Evolutionary conservation across 2,888 invertebrate species (phyloP).

Genomic region (Eupithecia tripunctaria): DNA sequence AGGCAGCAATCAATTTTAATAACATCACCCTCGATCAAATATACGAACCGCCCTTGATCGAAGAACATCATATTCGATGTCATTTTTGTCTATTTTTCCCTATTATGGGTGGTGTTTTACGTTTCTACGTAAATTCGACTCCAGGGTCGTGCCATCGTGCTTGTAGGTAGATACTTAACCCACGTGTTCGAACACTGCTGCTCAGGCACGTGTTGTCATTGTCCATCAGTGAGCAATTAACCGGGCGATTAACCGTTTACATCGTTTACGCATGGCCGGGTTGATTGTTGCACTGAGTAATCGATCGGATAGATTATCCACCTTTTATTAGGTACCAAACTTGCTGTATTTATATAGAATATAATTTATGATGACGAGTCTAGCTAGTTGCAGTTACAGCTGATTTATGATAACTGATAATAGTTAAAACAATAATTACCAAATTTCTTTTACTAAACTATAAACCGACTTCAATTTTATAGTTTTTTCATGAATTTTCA

Average conservation of each 20-base stretch:
- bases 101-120: not conserved
- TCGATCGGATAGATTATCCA: not conserved
- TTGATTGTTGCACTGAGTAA: not conserved
- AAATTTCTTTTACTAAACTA: no score
- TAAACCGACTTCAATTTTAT: no score
- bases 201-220: slow-evolving; percentile 26
- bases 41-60: no score
- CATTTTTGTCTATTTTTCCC: no score
- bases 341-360: not conserved
- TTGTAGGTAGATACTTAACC: not conserved
- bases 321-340: not conserved
- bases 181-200: slow-evolving; percentile 29
- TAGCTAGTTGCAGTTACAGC: not conserved
- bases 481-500: no score
- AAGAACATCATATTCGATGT: no score
- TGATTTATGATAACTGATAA: no score
- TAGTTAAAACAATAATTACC: not conserved
- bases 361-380: not conserved
- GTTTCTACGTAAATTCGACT: not conserved
- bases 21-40: no score
- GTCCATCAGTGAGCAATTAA: slow-evolving; percentile 28
- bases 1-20: no score
- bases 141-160: not conserved
- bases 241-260: slow-evolving; percentile 21
- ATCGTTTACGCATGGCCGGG: slow-evolving; percentile 9